Base-by-base conservation (phyloP, 2,113 vertebrate genomes). In the Ctenomys sociabilis region DNA sequence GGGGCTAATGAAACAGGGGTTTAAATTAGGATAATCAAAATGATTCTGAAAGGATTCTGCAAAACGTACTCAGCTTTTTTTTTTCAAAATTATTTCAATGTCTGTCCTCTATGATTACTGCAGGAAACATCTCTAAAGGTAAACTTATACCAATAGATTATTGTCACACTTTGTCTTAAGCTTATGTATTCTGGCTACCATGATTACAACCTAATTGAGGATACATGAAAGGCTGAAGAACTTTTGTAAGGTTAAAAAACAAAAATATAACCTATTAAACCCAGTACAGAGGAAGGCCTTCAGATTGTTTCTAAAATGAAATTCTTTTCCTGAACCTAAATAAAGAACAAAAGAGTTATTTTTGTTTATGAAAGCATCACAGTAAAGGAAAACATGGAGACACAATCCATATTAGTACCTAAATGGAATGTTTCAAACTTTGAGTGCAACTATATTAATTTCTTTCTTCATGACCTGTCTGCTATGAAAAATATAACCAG, bases 291-390 rank as follows among this genome's bases (percentile, higher is more conserved):
- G 45, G 22, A 83, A 84, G 43, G 61, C 11, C 21, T 32, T 59
- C 52, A 30, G 30, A 63, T 14, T 37, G 24, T 63, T 54, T 64
- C 22, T 93, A 90, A 93, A 82, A 88, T 95, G 28, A 91, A 83
- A 85, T 45, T 54, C 4, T 73, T 40, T 54, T 83, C 24, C 16
- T 80, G 22, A 91, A 85, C 7, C 21, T 43, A 85, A 45, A 28
- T 26, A 45, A 78, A 88, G 78, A 35, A 75, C 57, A 40, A 43
- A 52, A 82, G 11, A 88, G 35, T 75, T 30, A 75, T 32, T 22
- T 9, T 35, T 77, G 72, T 52, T n/a, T 3, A 57, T 72, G 8
- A 93, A 72, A 80, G 30, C n/a, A 54, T 17, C 88, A 8, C 37
- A 92, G 28, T 81, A 37, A 73, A 84, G 89, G 54, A 57, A 73